Evolutionary conservation across 2,797 vertebrate species (phyloP), one percentile per base, ranked within the genome.

Genomic region (Hozukius guyotensis): DNA sequence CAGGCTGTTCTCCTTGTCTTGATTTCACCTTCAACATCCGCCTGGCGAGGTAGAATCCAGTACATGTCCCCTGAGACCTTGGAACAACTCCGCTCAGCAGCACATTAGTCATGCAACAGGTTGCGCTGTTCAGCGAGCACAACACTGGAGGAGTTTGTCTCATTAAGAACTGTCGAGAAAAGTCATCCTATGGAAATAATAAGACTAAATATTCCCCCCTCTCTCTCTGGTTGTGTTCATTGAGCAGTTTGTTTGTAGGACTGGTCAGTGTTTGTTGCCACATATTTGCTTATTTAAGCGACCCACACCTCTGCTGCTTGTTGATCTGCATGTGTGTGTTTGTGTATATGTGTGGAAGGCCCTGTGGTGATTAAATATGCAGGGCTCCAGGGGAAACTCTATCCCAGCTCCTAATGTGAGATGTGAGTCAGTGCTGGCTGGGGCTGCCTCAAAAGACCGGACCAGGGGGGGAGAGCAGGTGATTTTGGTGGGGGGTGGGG

Each of bases 21-120:
- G 87, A 92, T 93, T 95, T 94, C 92, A 94, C 93, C 93, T 94
- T 93, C 92, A 94, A 93, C 92, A 94, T 94, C 92, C 93, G 89
- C 89, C 89, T 81, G 87, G 89, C 73, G 81, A 92, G 87, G 92
- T 90, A 93, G 89, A 93, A 94, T 94, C 92, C 93, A 92, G 93
- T 91, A 93, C 94, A 93, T 70, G 89, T 93, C 94, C 91, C 91
- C 77, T 2, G 93, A 86, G 91, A 93, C 91, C 87, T 87, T 91
- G 89, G 88, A 90, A 91, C 89, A 89, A 89, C 91, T 93, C 84
- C 3, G 77, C 92, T 92, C 87, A 90, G 90, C 89, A 88, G 89
- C 89, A 87, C 91, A 94, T 94, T 93, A 92, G 88, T 93, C 92
- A 93, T 93, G 91, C 94, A 94, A 95, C 94, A 94, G 92, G 93